Evolutionary conservation across 2,113 vertebrate genomes (phyloP), one percentile per base, ranked within the genome.

Genomic region (Cyprinodon variegatus): DNA sequence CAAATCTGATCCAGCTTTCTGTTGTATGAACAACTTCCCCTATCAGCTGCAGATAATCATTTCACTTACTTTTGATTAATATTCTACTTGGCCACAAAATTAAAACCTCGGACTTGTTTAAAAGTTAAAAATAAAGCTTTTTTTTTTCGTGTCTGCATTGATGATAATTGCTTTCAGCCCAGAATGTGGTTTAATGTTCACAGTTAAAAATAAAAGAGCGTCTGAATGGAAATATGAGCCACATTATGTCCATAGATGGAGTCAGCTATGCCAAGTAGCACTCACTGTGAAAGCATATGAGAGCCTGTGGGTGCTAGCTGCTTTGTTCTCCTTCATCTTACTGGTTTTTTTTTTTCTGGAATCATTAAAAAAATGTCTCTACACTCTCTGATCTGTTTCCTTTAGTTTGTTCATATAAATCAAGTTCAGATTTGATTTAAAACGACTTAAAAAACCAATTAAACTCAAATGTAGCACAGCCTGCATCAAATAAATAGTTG

Each of bases 131-230:
- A 20, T 41, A 41, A 41, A 6, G 9, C 41, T 41, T 53, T 59
- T 71, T 76, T 68, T 66, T 62, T 62, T 13, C 65, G 43, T 40
- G 61, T 72, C 69, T 81, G 65, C 41, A 45, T 74, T n/a, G 60
- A 46, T 57, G 48, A 69, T 78, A 66, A 73, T 79, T 81, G 71
- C 75, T 61, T 77, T 78, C 46, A 53, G 29, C 85, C 50, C 71
- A 69, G 74, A 70, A 83, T 79, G 74, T 67, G 66, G 76, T 80
- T 84, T 81, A 79, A 86, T 77, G 41, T 85, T 68, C 64, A 63
- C 46, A 67, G 76, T 83, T 83, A 87, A 85, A 90, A 87, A 84
- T 88, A 87, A 90, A 86, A 67, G 82, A 71, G 82, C 88, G 87
- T 83, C 88, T 89, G 66, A 77, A 80, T 43, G 70, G 45, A 86